Conservation (phyloP, 2,113 vertebrate genomes). For the Rhinichthys klamathensis region DNA sequence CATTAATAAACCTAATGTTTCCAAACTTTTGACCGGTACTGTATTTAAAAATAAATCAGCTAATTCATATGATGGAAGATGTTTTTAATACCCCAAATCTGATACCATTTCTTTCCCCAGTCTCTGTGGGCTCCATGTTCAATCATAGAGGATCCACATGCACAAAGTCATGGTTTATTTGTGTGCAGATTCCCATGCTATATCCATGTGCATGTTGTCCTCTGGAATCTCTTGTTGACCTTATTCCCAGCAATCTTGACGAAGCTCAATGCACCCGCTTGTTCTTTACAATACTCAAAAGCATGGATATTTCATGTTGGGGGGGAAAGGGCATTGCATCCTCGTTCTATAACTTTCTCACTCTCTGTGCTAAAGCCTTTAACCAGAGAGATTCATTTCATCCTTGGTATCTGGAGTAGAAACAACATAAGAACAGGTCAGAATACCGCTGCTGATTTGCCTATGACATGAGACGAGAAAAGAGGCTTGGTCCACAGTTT, state of each 20-base stretch:
- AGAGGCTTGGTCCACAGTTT: not conserved
- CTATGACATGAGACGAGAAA: conserved; percentile 7
- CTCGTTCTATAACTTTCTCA: not conserved
- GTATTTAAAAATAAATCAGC: too few relatives aligned
- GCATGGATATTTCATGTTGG: conserved; percentile 28
- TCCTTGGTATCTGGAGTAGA: not conserved
- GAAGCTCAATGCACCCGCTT: not conserved
- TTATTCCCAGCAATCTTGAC: not conserved
- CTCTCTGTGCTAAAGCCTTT: not conserved
- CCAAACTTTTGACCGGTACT: too few relatives aligned
- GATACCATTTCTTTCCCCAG: not conserved
- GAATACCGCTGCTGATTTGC: conserved; percentile 25
- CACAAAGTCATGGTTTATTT: conserved; percentile 26
- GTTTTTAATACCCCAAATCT: not conserved
- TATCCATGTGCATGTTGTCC: not conserved
- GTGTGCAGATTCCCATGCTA: conserved; percentile 7
- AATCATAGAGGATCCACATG: not conserved
- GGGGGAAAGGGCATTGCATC: conserved; percentile 4
- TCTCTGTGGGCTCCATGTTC: not conserved
- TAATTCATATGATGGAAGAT: not conserved
- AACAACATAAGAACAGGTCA: conserved; percentile 28
- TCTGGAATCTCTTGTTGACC: not conserved
- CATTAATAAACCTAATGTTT: too few relatives aligned
- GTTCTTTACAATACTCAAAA: conserved; percentile 20
- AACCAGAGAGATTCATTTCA: not conserved